Percentiles rank a stretch among this genome's conserved stretches.
Evolutionary conservation across 2,113 vertebrate species (phyloP).

Genomic region (Rafetus swinhoei): DNA sequence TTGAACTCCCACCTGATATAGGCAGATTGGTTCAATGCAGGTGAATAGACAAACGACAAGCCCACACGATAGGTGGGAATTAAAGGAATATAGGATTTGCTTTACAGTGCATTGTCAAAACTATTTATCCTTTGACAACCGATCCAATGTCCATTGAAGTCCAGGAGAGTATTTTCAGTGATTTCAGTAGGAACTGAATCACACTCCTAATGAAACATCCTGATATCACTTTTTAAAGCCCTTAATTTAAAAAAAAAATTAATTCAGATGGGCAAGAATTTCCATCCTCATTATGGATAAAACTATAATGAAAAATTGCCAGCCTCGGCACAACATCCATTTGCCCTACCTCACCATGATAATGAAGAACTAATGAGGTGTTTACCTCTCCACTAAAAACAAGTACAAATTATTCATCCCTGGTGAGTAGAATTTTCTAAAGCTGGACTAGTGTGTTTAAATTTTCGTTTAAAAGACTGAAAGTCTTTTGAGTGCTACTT

Average conservation of each 20-base stretch:
- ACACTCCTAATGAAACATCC: neutral
- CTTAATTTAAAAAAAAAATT: neutral
- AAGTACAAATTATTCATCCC: neutral
- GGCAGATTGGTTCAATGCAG: constrained; percentile 30
- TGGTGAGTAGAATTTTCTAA: accelerated
- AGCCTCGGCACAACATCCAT: neutral
- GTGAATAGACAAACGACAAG: constrained; percentile 7
- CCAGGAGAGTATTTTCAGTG: neutral
- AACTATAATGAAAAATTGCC: neutral
- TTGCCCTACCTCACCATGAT: neutral
- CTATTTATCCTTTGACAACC: neutral
- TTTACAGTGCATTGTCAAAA: neutral
- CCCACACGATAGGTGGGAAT: neutral
- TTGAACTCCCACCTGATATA: neutral
- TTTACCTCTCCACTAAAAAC: neutral
- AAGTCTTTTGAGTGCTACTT: neutral
- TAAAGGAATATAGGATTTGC: neutral
- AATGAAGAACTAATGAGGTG: neutral
- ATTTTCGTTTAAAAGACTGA: neutral
- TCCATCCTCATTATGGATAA: neutral
- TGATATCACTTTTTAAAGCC: neutral
- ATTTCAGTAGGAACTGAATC: neutral
- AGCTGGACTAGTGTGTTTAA: neutral
- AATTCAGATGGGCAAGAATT: neutral
- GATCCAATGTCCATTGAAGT: constrained; percentile 13